Percentiles rank a stretch among this genome's conserved stretches.
phyloP scores from a whole-genome alignment of 1,140 invertebrate genomes.

The Phenacoccus solenopsis region DNA sequence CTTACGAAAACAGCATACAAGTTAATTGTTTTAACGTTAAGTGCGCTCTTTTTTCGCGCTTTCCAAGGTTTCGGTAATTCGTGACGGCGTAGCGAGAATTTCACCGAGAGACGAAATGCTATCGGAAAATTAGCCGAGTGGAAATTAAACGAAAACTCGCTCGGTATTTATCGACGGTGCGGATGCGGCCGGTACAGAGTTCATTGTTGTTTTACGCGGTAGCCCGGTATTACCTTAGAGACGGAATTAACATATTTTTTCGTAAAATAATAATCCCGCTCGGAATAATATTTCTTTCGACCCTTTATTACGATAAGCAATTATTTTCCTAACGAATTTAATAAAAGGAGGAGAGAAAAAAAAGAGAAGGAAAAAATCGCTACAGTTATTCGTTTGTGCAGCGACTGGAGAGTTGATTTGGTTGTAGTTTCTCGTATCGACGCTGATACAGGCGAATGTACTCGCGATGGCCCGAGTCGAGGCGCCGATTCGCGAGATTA shows the following conservation, averaged over 20 bases:
- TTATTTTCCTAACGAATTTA: background rate
- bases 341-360: too few species aligned
- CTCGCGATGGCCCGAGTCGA: too few species aligned
- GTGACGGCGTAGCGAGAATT: background rate
- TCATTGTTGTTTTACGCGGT: background rate
- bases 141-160: background rate
- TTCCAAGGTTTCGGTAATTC: background rate
- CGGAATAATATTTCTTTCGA: background rate
- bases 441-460: too few species aligned
- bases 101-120: background rate
- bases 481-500: too few species aligned
- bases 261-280: background rate
- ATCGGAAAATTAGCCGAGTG: background rate
- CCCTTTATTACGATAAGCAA: conserved; percentile 1
- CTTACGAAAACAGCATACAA: too few species aligned
- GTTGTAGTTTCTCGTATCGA: too few species aligned
- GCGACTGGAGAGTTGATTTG: too few species aligned
- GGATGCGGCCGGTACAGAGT: background rate
- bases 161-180: too few species aligned
- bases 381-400: too few species aligned
- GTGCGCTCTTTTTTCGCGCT: too few species aligned
- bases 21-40: too few species aligned
- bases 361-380: too few species aligned
- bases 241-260: conserved; percentile 3
- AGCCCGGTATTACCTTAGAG: background rate